Conservation (phyloP, 92 coral and sea anemone genomes). For the Porites lobata region DNA sequence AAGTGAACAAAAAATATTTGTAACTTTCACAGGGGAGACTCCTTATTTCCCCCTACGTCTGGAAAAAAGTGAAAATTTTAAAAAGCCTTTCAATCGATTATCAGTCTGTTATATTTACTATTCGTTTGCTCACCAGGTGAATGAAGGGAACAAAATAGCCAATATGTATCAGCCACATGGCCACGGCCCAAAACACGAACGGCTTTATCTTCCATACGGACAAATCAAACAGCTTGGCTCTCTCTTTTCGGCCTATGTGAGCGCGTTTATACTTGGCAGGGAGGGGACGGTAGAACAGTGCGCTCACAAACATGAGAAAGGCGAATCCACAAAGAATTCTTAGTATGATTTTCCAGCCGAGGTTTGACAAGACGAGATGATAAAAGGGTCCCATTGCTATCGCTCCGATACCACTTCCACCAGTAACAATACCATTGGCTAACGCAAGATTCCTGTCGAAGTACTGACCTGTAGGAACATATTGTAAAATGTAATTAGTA, state of each 20-base stretch:
- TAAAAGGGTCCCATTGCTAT: conserved; percentile 88
- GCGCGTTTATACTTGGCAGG: conserved; percentile 55
- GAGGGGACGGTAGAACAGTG: conserved; percentile 85
- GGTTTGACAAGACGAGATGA: conserved; percentile 70
- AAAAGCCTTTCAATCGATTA: no score
- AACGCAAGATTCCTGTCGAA: no score
- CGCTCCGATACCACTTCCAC: conserved; percentile 91
- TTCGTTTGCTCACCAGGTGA: conserved; percentile 76
- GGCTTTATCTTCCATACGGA: conserved; percentile 92
- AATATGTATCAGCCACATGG: conserved; percentile 84
- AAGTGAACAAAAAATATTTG: no score
- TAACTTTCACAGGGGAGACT: no score
- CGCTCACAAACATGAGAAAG: conserved; percentile 72
- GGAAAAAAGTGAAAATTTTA: no score
- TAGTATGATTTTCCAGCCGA: conserved; percentile 86
- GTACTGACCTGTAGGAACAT: no score
- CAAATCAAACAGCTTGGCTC: conserved; percentile 72
- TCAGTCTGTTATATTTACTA: no score
- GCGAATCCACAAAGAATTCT: conserved; percentile 80
- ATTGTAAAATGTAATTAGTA: no score
- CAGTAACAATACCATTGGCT: conserved; percentile 90
- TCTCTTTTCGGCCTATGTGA: background rate
- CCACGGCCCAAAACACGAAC: conserved; percentile 87
- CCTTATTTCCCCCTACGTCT: no score
- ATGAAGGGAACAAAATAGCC: conserved; percentile 97